phyloP scores from a whole-genome alignment of 1,140 invertebrate genomes.

The Drosophila serrata region DNA sequence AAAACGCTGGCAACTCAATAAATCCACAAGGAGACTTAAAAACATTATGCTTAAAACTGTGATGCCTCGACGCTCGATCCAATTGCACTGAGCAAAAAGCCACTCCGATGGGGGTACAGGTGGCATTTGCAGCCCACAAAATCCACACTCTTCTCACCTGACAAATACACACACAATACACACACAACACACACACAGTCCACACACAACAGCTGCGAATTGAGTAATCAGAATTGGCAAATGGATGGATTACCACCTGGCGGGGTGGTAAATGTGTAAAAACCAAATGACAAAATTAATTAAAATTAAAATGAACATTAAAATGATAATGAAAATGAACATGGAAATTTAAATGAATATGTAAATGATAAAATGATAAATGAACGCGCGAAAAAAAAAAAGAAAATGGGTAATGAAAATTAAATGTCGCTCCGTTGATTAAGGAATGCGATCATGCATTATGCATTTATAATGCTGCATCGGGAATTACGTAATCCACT shows the following conservation, averaged over 20 bases:
- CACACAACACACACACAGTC: background rate
- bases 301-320: slow-evolving; percentile 67
- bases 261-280: slow-evolving; percentile 2
- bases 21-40: slow-evolving; percentile 41
- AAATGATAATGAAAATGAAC: slow-evolving; percentile 24
- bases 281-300: slow-evolving; percentile 70
- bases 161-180: background rate
- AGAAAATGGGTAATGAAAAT: slow-evolving; percentile 56
- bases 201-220: slow-evolving; percentile 24
- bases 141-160: background rate
- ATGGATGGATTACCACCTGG: slow-evolving; percentile 31
- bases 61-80: background rate
- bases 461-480: slow-evolving; percentile 38
- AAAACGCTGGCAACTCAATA: slow-evolving; percentile 42
- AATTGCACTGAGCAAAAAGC: background rate
- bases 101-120: background rate
- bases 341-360: slow-evolving; percentile 50
- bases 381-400: background rate
- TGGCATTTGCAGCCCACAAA: slow-evolving; percentile 9
- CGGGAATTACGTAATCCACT: slow-evolving; percentile 22
- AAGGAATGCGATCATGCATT: slow-evolving; percentile 63
- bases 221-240: slow-evolving; percentile 32
- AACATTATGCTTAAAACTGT: slow-evolving; percentile 24
- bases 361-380: background rate
- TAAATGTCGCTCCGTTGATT: slow-evolving; percentile 48